phyloP scores from a whole-genome alignment of 2,888 invertebrate genomes.

The Drosophila nigritarsus region DNA sequence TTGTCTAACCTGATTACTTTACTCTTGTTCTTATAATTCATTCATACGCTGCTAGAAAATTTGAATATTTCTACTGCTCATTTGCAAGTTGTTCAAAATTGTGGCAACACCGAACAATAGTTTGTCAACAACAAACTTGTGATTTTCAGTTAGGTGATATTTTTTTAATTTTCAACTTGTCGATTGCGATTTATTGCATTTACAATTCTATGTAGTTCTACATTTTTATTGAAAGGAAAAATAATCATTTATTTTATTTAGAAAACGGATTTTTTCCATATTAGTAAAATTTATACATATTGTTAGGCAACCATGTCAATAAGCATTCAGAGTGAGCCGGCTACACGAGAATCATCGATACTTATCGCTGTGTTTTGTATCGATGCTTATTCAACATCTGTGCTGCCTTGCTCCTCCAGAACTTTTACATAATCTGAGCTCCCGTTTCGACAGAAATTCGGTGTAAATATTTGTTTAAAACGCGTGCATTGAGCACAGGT shows the following conservation, averaged over 20 bases:
- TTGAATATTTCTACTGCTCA: not conserved
- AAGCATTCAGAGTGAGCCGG: constrained; percentile 3
- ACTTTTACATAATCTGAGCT: constrained; percentile 83
- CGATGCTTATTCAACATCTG: constrained; percentile 40
- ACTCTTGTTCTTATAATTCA: not conserved
- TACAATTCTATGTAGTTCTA: not conserved
- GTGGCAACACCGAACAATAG: constrained; percentile 2
- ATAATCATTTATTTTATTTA: not conserved
- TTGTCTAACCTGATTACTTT: not conserved
- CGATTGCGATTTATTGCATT: not conserved
- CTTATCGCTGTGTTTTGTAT: constrained; percentile 1
- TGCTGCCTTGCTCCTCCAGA: constrained; percentile 70
- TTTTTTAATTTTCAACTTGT: not conserved
- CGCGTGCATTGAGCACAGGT: not conserved
- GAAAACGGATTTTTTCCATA: not conserved
- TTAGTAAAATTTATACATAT: not conserved
- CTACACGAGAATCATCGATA: constrained; percentile 16
- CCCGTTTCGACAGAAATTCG: constrained; percentile 56
- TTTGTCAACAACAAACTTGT: not conserved
- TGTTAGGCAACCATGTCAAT: not conserved
- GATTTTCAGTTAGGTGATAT: not conserved
- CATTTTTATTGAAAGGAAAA: not conserved
- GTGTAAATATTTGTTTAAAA: constrained; percentile 60
- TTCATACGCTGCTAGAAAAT: not conserved
- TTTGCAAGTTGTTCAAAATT: not conserved